A percentile compares a stretch with the other conserved stretches of the same genome.
Conservation (phyloP, 1,140 invertebrate genomes). For the Physella acuta region DNA sequence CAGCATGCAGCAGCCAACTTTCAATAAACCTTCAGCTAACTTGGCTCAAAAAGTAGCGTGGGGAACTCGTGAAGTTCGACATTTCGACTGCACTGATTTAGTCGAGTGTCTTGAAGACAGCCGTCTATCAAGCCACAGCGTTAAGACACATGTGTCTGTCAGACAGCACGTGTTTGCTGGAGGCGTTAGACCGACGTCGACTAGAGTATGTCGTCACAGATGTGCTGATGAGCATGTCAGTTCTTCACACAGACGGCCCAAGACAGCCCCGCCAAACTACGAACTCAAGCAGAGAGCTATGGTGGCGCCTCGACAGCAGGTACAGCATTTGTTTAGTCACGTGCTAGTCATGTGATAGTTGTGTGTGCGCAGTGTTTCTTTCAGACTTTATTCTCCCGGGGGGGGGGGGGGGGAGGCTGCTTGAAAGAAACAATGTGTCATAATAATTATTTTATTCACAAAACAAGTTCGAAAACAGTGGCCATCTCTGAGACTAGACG, state of each 20-base stretch:
- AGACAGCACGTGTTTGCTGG: no score
- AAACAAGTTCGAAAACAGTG: no score
- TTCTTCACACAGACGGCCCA: neutral
- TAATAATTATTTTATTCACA: neutral
- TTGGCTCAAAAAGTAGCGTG: no score
- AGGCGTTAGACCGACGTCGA: no score
- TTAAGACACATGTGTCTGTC: no score
- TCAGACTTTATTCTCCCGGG: neutral
- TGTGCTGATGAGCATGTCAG: neutral
- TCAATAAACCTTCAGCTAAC: no score
- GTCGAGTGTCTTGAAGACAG: no score
- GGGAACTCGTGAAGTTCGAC: no score
- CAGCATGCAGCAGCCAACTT: no score
- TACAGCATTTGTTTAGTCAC: neutral
- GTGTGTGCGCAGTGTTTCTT: neutral
- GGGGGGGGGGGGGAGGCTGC: neutral
- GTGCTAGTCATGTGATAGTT: neutral
- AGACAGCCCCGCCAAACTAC: constrained; percentile 11
- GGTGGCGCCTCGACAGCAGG: constrained; percentile 12
- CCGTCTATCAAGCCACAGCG: no score
- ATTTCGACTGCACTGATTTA: no score
- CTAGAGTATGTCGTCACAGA: no score
- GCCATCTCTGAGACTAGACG: neutral
- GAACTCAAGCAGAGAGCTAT: constrained; percentile 10
- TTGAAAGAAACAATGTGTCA: neutral